Conservation (phyloP, 2,888 invertebrate species). For the Xylophagus ater region DNA sequence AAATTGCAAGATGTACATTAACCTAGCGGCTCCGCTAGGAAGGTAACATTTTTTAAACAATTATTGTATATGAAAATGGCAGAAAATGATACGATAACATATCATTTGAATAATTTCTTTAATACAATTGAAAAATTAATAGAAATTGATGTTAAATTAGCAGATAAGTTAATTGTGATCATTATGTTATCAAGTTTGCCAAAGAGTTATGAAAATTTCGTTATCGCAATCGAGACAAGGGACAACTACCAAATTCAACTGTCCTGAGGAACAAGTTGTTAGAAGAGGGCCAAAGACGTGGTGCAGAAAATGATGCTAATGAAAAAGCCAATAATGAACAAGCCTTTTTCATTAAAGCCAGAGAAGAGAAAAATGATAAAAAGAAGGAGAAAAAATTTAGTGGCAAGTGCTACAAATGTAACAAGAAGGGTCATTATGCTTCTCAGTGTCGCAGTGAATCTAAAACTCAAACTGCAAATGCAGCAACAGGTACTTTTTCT, state of each 20-base stretch:
- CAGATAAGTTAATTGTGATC: too few relatives aligned
- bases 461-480: not conserved
- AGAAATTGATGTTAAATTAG: too few relatives aligned
- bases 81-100: constrained; percentile 1
- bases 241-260: constrained; percentile 1
- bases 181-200: too few relatives aligned
- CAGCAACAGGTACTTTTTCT: not conserved
- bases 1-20: constrained; percentile 6
- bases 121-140: constrained; percentile 9
- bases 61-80: constrained; percentile 9
- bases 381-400: not conserved
- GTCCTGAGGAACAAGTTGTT: constrained; percentile 11
- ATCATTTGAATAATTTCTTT: constrained; percentile 10
- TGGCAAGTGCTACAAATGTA: constrained; percentile 10
- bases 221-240: constrained; percentile 9
- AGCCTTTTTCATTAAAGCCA: constrained; percentile 9
- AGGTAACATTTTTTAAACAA: constrained; percentile 11
- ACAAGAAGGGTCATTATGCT: constrained; percentile 10
- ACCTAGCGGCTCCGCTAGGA: constrained; percentile 8
- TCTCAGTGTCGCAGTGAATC: not conserved
- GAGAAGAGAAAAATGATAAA: not conserved
- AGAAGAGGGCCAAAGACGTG: too few relatives aligned
- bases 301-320: constrained; percentile 6
- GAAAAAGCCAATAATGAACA: too few relatives aligned
- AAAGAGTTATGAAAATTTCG: too few relatives aligned